Evolutionary conservation across 2,888 invertebrate species (phyloP), one percentile per base, ranked within the genome.

Genomic region (Catocala nupta): DNA sequence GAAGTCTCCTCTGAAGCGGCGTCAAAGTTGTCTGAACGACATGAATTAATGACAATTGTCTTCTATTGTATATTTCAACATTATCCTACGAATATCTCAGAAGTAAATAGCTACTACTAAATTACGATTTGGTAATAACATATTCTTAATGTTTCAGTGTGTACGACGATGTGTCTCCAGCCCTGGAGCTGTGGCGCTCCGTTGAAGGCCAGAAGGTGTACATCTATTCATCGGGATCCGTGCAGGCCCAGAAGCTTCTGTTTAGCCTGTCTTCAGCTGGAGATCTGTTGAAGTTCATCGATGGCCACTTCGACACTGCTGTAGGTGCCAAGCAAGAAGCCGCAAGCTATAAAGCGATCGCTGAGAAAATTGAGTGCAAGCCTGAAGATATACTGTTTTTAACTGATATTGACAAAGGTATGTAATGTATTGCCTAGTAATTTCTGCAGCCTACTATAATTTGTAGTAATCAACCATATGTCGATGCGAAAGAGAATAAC

Each of bases 201-300:
- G 90, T 94, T 11, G 97, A 96, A 10, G 95, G 95, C 43, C 95
- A 95, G 66, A 93, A 92, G 73, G 93, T 99, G 54, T 98, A 96
- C 83, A 96, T 99, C 67, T 99, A 98, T 88, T 99, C 99, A 0
- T 98, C 98, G 34, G 99, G 99, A 52, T 98, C 98, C 59, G 96
- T 98, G 0, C 96, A 97, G 79, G 97, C 99, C 11, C 99, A 99
- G 88, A 97, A 98, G 84, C 94, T 99, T 9, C 95, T 99, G 5
- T 98, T 99, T 87, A 95, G 95, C 0, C 95, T 98, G 87, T 96
- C 98, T 3, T 90, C 93, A 13, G 95, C 95, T 50, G 99, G 99
- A 0, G 96, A 99, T 88, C 85, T 99, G 70, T 91, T 96, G 76
- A 96, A 96, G 49, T 88, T 92, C 59, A 95, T 99, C 63, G 95